Evolutionary conservation across 2,797 vertebrate species (phyloP).

Genomic region (Pantherophis alleghaniensis): DNA sequence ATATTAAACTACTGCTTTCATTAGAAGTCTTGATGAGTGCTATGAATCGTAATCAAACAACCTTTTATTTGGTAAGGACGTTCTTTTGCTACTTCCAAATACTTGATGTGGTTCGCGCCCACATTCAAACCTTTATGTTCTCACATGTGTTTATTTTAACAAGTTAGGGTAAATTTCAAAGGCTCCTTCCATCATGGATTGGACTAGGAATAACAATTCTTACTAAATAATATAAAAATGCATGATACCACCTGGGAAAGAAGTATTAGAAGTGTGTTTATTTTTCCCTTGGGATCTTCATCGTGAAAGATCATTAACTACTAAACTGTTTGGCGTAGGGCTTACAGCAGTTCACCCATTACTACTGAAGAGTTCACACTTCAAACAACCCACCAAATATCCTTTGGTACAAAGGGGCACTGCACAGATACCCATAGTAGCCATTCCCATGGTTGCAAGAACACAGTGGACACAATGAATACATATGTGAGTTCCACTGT

Average conservation of each 20-base stretch:
- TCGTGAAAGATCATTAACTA: background rate
- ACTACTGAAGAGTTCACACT: background rate
- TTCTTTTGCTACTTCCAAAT: background rate
- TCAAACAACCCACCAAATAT: background rate
- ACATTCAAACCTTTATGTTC: background rate
- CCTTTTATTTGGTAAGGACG: background rate
- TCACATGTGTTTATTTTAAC: background rate
- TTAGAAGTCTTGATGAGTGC: background rate
- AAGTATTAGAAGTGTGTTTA: too few relatives aligned
- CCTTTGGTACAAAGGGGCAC: background rate
- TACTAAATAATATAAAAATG: background rate
- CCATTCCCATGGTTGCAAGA: background rate
- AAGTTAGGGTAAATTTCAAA: background rate
- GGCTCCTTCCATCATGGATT: background rate
- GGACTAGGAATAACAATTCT: background rate
- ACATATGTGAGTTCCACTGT: background rate
- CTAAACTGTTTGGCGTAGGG: background rate
- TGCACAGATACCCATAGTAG: background rate
- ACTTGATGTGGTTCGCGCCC: background rate
- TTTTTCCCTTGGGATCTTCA: background rate
- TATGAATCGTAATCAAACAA: background rate
- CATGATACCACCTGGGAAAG: background rate
- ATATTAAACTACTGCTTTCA: background rate
- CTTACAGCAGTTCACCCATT: background rate
- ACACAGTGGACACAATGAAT: background rate